Evolutionary conservation across 1,140 invertebrate genomes (phyloP), one percentile per base, ranked within the genome.

Genomic region (Apis cerana): DNA sequence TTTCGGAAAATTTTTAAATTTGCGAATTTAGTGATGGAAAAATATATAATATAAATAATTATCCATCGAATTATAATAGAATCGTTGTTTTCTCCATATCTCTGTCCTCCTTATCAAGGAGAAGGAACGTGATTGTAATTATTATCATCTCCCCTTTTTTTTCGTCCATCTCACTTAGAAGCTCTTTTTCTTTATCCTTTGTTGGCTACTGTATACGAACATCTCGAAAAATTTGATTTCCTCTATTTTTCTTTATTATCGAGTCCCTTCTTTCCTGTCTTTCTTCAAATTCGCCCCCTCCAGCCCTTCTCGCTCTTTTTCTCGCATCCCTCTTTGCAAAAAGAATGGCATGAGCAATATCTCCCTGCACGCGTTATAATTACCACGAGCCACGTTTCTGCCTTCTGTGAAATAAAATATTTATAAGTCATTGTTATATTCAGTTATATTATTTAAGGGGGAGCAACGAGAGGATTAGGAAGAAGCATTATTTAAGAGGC

Each of bases 21-120:
- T 3, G 5, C 3, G 0, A 7, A 43, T 43, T 43, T 43, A 43
- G 2, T 43, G 7, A 43, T 7, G 33, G 5, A 43, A 7, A 43
- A 43, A 7, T 7, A 43, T 43, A 43, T 43, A 0, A 43, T 27
- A 27, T 27, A 27, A 27, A 27, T 27, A 5, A 2, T 43, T 43
- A 2, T 43, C 33, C 33, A 43, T 0, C 33, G 33, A 43, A 33
- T 33, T 33, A 33, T 81, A 81, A 75, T 81, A 50, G 80, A 81
- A 81, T 81, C 68, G 61, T 81, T 65, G 54, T 54, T 52, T 61
- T 43, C 33, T 43, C 5, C 33, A 43, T 75, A 75, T 75, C 33
- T 75, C 50, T 27, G 13, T 48, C 48, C 13, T 48, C 23, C 43
- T 80, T 80, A 75, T 68, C 71, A 12, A 15, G 50, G 65, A 27